Conservation (phyloP, 2,113 vertebrate species). For the Apodemus speciosus region DNA sequence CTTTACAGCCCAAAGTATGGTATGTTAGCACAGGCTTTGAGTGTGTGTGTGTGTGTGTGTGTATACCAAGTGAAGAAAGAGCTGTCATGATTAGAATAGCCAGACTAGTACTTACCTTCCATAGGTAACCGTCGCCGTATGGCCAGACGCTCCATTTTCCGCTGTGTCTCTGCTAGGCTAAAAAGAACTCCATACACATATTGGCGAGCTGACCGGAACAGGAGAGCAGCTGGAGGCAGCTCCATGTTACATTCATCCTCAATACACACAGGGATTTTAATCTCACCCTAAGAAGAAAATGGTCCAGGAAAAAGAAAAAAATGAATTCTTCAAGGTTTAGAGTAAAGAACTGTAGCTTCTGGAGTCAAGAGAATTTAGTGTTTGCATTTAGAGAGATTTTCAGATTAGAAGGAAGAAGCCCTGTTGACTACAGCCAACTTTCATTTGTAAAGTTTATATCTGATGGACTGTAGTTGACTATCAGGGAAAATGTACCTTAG, state of each 20-base stretch:
- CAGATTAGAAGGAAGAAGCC: constrained; percentile 43
- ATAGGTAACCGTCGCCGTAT: constrained; percentile 89
- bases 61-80: constrained; percentile 13
- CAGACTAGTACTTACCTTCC: constrained; percentile 83
- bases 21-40: not conserved
- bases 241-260: constrained; percentile 94
- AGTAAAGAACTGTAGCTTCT: constrained; percentile 29
- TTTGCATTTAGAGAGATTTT: constrained; percentile 47
- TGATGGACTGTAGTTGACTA: constrained; percentile 15
- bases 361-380: constrained; percentile 29
- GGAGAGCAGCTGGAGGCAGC: constrained; percentile 91
- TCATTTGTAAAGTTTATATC: constrained; percentile 32
- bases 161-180: constrained; percentile 93
- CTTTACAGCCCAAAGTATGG: not conserved
- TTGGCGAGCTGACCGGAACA: constrained; percentile 92
- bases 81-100: constrained; percentile 22
- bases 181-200: constrained; percentile 94
- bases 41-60: not conserved
- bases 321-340: constrained; percentile 50
- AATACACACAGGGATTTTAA: constrained; percentile 95
- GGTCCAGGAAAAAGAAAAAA: constrained; percentile 28
- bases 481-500: not conserved
- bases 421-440: not conserved
- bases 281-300: constrained; percentile 89
- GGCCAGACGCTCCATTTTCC: constrained; percentile 90